Base-by-base conservation (phyloP, 2,797 vertebrate species). In the Ispidina lecontei region DNA sequence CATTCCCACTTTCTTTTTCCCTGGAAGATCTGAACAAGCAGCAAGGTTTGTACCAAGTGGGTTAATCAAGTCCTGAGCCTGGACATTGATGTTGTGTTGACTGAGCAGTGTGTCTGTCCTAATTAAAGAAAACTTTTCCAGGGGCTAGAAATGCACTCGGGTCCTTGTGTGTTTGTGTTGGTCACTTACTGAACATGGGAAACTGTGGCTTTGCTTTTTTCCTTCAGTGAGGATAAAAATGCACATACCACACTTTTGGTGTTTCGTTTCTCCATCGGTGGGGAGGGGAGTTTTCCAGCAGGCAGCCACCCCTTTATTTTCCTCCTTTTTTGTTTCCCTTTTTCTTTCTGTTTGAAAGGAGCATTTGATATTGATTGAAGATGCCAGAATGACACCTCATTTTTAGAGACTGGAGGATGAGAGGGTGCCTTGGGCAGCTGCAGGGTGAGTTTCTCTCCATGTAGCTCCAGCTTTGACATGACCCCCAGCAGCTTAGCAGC, bases 91-190 rank as follows among this genome's bases (percentile, higher is more conserved):
- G 78, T 63, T 75, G 31, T 81, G 82, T 76, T 74, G 74, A 67
- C 51, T 72, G 86, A 96, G 84, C 60, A 89, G 37, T 52, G 46
- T 84, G 81, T 83, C 88, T 89, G 72, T 71, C 78, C 51, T 89
- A 91, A 96, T 93, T 87, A 94, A 90, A 91, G 75, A 90, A 89
- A 91, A 69, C 62, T 90, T 91, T 90, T 94, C 88, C 84, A 91
- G 69, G 25, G 91, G 78, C 51, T 87, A 87, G 70, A 94, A 94
- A 87, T 91, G 81, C 55, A 75, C 81, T 93, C 37, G 58, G 90
- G 81, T 43, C 69, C 43, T 71, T 77, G 65, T 37, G 19, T 72
- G 75, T 80, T 93, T 94, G 46, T 77, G 43, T 59, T 94, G 93
- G 69, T 94, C 93, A 87, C 78, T 93, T n/a, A 52, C 55, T 43